Evolutionary conservation across 2,113 vertebrate species (phyloP).

Genomic region (Chlorodrepanis virens): DNA sequence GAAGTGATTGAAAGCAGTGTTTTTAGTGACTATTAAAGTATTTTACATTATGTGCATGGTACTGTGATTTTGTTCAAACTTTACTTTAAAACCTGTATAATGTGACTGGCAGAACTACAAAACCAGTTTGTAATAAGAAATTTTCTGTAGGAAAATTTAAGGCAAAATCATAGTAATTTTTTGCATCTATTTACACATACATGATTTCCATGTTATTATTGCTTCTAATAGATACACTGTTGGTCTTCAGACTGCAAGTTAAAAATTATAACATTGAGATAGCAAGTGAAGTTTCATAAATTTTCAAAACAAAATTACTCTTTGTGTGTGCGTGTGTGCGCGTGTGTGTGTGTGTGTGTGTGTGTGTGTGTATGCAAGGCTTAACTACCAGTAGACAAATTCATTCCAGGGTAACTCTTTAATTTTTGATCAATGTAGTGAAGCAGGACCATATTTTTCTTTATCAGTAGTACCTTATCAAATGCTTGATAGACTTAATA

Average conservation of each 20-base stretch:
- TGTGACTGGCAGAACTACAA: not conserved
- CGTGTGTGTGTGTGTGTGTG: no score
- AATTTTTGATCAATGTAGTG: not conserved
- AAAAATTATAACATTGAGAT: not conserved
- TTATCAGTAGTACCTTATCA: not conserved
- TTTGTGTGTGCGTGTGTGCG: no score
- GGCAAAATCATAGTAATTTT: not conserved
- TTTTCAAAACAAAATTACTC: not conserved
- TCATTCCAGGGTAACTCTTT: not conserved
- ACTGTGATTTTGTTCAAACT: not conserved
- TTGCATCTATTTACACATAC: not conserved
- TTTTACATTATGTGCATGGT: not conserved
- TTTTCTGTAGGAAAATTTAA: not conserved
- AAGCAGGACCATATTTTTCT: not conserved
- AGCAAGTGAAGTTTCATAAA: not conserved
- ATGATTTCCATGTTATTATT: not conserved
- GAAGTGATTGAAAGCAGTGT: not conserved
- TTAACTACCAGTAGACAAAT: not conserved
- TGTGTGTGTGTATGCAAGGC: not conserved
- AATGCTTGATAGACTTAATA: not conserved
- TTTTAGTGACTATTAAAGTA: not conserved
- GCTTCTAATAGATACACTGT: not conserved
- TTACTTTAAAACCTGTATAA: not conserved
- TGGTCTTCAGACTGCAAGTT: not conserved
- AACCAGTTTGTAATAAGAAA: not conserved